phyloP scores from a whole-genome alignment of 2,888 invertebrate species.

The Epinotia brunnichana region DNA sequence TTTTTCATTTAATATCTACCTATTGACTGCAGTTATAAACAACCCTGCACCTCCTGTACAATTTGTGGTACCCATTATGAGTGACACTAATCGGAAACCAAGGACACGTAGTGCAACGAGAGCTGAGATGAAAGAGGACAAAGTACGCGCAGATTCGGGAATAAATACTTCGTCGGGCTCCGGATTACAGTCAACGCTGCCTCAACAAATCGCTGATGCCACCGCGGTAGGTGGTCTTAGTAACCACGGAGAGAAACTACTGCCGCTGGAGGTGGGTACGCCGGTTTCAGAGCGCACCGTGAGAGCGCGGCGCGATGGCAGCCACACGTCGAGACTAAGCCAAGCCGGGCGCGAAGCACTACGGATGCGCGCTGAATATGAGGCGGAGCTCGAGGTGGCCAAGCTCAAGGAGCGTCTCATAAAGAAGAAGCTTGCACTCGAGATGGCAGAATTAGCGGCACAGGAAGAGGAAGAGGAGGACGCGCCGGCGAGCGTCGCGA shows the following conservation, averaged over 20 bases:
- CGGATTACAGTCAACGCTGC: too few relatives aligned
- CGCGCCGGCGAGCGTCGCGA: background rate
- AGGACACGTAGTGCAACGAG: too few relatives aligned
- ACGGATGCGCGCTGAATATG: slow-evolving; percentile 11
- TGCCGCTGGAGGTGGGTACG: background rate
- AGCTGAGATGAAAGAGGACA: too few relatives aligned
- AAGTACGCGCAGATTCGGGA: too few relatives aligned
- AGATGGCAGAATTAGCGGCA: background rate
- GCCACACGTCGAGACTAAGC: slow-evolving; percentile 8
- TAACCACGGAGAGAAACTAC: background rate
- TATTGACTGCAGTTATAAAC: too few relatives aligned
- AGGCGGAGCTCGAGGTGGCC: slow-evolving; percentile 6
- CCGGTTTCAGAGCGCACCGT: background rate
- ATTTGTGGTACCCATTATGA: too few relatives aligned
- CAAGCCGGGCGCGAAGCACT: background rate
- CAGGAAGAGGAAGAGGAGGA: slow-evolving; percentile 3
- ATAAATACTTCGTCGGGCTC: too few relatives aligned
- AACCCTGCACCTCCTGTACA: too few relatives aligned
- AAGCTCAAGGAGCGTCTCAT: background rate
- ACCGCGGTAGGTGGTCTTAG: background rate
- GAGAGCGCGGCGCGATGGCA: background rate
- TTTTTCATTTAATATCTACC: too few relatives aligned
- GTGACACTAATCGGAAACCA: too few relatives aligned
- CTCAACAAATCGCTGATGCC: too few relatives aligned
- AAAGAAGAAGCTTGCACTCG: slow-evolving; percentile 2